These are phyloP conservation scores for Zophobas morio DNA, from an alignment of 1,140 invertebrate species.

Conservation along the genomic window DNA sequence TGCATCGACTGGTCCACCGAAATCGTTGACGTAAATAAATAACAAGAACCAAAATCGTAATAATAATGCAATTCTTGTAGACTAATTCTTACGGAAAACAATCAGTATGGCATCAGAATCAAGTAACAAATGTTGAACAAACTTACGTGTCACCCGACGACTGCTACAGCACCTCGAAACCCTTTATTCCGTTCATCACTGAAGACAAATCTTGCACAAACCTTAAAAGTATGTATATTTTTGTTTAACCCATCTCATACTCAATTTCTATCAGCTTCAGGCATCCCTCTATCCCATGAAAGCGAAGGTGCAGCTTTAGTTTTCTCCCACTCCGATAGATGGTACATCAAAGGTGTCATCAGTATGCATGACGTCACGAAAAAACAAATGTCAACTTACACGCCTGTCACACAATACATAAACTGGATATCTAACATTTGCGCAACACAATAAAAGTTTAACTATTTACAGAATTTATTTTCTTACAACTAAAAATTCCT, in stretches of 20 bases:
- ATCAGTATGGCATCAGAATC: slow-evolving; percentile 1
- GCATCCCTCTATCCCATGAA: background rate
- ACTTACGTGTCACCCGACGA: background rate
- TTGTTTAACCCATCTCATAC: background rate
- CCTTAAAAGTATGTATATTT: background rate
- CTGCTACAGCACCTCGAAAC: slow-evolving; percentile 2
- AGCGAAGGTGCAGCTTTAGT: slow-evolving; percentile 26
- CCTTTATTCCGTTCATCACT: background rate
- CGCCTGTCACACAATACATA: slow-evolving; percentile 3
- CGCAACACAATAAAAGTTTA: slow-evolving; percentile 12
- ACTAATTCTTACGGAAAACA: slow-evolving; percentile 5
- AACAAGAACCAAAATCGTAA: background rate
- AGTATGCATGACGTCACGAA: background rate
- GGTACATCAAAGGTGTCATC: slow-evolving; percentile 21
- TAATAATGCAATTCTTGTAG: slow-evolving; percentile 2
- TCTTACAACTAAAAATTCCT: slow-evolving; percentile 70
- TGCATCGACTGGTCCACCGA: slow-evolving; percentile 16
- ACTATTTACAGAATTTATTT: slow-evolving; percentile 17
- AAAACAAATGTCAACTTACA: background rate
- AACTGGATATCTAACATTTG: slow-evolving; percentile 28
- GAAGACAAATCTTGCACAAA: slow-evolving; percentile 29
- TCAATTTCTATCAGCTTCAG: background rate
- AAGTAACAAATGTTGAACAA: background rate
- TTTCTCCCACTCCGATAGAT: background rate
- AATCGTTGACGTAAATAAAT: slow-evolving; percentile 11